Conservation (phyloP, 1,140 invertebrate species). For the Oncopodura yosiiana region DNA sequence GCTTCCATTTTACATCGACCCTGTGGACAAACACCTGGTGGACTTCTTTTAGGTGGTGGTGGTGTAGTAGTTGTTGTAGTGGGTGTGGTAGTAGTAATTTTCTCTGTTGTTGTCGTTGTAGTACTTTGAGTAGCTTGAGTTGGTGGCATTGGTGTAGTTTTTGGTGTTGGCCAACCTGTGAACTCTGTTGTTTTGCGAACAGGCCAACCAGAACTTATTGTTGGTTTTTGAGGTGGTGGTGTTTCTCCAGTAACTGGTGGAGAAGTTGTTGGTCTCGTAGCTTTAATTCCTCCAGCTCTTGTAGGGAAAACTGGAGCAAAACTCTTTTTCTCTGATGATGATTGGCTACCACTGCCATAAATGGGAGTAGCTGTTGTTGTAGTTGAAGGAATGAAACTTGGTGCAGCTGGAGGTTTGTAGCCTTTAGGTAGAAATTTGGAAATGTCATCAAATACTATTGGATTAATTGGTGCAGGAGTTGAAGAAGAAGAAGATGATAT, state of each 20-base stretch:
- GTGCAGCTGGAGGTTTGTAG: constrained; percentile 41
- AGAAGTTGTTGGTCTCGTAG: constrained; percentile 48
- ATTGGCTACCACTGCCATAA: constrained; percentile 35
- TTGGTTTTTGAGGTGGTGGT: constrained; percentile 36
- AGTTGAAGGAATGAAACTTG: constrained; percentile 41
- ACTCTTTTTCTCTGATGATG: constrained; percentile 3
- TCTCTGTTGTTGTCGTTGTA: constrained; percentile 36
- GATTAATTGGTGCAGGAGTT: constrained; percentile 39
- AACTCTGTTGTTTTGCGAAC: constrained; percentile 65
- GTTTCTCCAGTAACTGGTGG: constrained; percentile 45
- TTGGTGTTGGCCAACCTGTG: constrained; percentile 74
- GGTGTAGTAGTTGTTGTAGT: constrained; percentile 59
- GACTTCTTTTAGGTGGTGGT: constrained; percentile 60
- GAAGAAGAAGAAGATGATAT: constrained; percentile 33
- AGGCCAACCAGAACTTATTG: constrained; percentile 62
- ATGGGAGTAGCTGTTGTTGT: constrained; percentile 8
- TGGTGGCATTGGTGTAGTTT: constrained; percentile 57
- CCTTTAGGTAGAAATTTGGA: constrained; percentile 54
- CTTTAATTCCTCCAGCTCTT: constrained; percentile 53
- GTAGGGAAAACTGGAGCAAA: constrained; percentile 66
- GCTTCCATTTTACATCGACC: constrained; percentile 70
- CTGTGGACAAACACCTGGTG: constrained; percentile 63
- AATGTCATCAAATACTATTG: constrained; percentile 49
- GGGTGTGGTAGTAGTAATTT: constrained; percentile 39
- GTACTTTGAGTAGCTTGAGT: constrained; percentile 38